These are phyloP conservation scores for Tenthredo distinguenda DNA, from an alignment of 2,888 invertebrate species.

Conservation along the genomic window DNA sequence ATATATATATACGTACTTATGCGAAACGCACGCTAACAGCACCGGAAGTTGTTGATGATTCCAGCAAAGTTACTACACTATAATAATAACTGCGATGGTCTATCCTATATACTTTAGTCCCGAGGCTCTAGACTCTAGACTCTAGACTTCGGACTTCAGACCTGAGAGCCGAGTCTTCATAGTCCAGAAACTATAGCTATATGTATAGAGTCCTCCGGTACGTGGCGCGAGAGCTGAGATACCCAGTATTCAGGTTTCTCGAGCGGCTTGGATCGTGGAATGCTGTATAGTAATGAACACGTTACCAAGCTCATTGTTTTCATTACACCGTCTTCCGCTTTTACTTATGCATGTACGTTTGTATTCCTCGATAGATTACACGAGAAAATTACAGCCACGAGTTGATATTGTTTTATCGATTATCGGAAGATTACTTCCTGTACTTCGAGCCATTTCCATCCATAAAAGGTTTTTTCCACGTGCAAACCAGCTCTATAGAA, in stretches of 20 bases:
- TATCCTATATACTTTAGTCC: background rate
- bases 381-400: background rate
- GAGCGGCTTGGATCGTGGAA: slow-evolving; percentile 33
- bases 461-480: background rate
- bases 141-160: slow-evolving; percentile 26
- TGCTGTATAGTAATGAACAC: slow-evolving; percentile 43
- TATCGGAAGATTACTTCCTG: background rate
- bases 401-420: background rate
- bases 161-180: background rate
- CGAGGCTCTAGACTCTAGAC: slow-evolving; percentile 8
- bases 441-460: background rate
- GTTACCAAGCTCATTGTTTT: slow-evolving; percentile 30
- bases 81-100: slow-evolving; percentile 27
- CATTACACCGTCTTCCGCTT: slow-evolving; percentile 21
- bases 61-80: slow-evolving; percentile 42
- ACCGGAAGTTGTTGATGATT: slow-evolving; percentile 48
- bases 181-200: slow-evolving; percentile 35
- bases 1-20: slow-evolving; percentile 21
- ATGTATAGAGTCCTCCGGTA: slow-evolving; percentile 15
- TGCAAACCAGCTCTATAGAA: background rate
- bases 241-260: slow-evolving; percentile 44
- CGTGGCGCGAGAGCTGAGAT: slow-evolving; percentile 18
- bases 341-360: background rate
- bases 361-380: background rate
- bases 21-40: slow-evolving; percentile 23